Conservation (phyloP, 1,140 invertebrate genomes). For the Planococcus citri region DNA sequence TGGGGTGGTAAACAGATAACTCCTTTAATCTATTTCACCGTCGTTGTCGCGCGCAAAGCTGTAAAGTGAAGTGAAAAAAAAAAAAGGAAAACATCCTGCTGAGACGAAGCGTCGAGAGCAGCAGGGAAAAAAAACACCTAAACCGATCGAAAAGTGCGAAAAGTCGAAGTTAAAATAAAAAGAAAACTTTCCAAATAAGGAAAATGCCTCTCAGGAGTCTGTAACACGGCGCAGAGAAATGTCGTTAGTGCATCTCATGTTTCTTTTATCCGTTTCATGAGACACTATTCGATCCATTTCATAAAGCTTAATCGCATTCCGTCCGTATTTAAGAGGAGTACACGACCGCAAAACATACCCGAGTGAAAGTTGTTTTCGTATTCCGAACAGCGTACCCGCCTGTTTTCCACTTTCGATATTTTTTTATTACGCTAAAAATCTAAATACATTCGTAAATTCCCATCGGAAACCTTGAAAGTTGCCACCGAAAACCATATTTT, state of each 20-base stretch:
- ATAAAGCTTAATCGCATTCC: no score
- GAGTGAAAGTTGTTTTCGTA: no score
- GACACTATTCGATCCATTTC: no score
- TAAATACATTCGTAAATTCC: neutral
- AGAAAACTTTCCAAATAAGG: neutral
- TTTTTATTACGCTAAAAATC: neutral
- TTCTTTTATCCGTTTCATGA: neutral
- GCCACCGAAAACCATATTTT: neutral
- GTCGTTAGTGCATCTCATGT: slow-evolving; percentile 6
- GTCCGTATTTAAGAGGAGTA: no score
- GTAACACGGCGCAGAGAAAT: neutral
- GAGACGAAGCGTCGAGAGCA: neutral
- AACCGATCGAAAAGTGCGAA: neutral
- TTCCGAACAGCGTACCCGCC: no score
- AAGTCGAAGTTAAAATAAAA: slow-evolving; percentile 4
- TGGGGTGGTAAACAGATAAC: slow-evolving; percentile 6
- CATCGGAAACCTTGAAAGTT: slow-evolving; percentile 6
- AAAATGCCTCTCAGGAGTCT: neutral
- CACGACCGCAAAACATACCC: no score
- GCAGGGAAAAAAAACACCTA: neutral
- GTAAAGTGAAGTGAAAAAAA: no score
- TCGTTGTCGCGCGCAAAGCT: neutral
- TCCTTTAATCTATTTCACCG: slow-evolving; percentile 7
- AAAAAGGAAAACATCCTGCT: no score
- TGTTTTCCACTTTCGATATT: no score